Conservation (phyloP, 2,113 vertebrate genomes). For the Columbina picui region DNA sequence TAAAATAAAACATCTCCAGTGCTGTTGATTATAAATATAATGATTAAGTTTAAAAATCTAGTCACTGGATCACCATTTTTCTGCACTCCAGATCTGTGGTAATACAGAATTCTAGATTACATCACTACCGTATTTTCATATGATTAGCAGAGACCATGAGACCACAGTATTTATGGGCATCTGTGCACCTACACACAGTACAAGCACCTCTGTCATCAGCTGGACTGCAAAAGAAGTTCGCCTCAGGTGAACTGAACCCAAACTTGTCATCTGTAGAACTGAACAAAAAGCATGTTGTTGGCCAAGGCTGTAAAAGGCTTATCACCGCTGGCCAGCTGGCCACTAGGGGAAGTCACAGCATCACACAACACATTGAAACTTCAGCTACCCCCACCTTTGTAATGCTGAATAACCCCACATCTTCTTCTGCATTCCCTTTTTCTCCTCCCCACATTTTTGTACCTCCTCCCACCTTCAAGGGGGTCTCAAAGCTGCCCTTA, state of each 20-base stretch:
- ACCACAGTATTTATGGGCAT: not conserved
- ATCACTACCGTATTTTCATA: not conserved
- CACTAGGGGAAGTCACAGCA: constrained; percentile 21
- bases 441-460: not conserved
- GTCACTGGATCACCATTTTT: not conserved
- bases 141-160: not conserved
- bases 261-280: not conserved
- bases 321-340: not conserved
- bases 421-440: not conserved
- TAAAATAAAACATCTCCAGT: not conserved
- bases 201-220: not conserved
- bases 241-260: not conserved
- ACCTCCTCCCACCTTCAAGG: rapidly evolving
- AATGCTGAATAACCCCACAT: not conserved
- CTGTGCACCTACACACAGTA: not conserved
- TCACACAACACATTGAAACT: not conserved
- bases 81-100: not conserved
- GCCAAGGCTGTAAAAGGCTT: not conserved
- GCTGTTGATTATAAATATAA: not conserved
- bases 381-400: not conserved
- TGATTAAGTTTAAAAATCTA: not conserved
- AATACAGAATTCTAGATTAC: not conserved
- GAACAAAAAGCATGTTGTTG: not conserved
- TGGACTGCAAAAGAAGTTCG: not conserved
- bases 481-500: not conserved